Evolutionary conservation across 2,113 vertebrate genomes (phyloP).

Genomic region (Sinosuthora webbiana): DNA sequence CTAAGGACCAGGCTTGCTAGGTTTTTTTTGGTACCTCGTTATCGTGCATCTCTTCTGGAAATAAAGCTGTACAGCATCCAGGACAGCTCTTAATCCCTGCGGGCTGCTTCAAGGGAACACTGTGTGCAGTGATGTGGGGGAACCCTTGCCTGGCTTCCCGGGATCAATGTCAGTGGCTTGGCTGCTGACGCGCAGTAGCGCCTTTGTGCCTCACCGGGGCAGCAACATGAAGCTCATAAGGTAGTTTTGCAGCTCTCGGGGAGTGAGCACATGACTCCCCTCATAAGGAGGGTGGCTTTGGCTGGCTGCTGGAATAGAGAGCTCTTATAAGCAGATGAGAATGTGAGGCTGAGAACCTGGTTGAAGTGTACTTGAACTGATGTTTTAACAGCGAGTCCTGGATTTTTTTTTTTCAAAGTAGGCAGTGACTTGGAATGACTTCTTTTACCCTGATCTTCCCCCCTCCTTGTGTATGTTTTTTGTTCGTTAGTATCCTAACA

Average conservation of each 20-base stretch:
- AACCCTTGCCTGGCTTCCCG: neutral
- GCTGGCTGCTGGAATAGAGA: neutral
- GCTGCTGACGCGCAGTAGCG: neutral
- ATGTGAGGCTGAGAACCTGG: neutral
- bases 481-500: neutral
- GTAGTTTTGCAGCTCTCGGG: fast-evolving
- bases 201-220: neutral
- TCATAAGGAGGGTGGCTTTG: fast-evolving
- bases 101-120: neutral
- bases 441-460: neutral
- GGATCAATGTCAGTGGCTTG: neutral
- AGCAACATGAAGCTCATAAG: neutral
- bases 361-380: neutral
- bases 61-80: neutral
- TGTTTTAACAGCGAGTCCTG: neutral
- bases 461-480: fast-evolving
- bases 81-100: neutral
- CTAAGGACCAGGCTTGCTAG: neutral
- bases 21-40: neutral
- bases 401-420: neutral
- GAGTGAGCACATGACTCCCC: fast-evolving
- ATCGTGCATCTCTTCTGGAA: fast-evolving
- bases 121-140: neutral
- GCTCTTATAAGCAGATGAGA: neutral
- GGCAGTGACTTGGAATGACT: neutral